Evolutionary conservation across 2,797 vertebrate species (phyloP), one percentile per base, ranked within the genome.

Genomic region (Scyliorhinus canicula): DNA sequence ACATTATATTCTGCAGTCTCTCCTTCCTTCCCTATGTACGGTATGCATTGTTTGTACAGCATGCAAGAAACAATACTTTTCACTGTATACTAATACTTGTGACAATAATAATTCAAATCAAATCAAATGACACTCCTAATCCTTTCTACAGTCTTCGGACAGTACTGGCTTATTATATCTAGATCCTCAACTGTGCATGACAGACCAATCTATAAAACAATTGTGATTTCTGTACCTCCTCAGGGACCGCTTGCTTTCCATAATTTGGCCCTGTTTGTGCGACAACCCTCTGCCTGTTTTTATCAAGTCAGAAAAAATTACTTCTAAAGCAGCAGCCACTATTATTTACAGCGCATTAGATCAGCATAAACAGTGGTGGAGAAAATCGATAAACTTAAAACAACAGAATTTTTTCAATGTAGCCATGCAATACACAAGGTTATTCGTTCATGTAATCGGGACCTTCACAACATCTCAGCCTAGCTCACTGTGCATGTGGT

Each of bases 301-400:
- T 69, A 44, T 93, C 47, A 93, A 69, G 57, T 93, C 60, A 93
- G n/a, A 93, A 44, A 84, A 44, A 93, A 74, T 50, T 40, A 93
- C 91, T 67, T 47, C 31, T n/a, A 88, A 60, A 31, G 26, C 63
- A 93, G 4, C 31, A 50, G 91, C 86, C 16, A n/a, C 35, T 90
- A 93, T 93, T 69, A 69, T 93, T 50, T 67, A 47, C 28, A 6
- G 44, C 12, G 24, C 63, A 69, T 93, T 26, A 31, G 24, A 44
- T 11, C 40, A 69, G 11, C 40, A 93, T 93, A 44, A 93, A 93
- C 0, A 69, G 16, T 93, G 65, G 24, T 93, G 44, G 69, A 67
- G 7, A 67, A 47, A 93, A 67, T 40, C 21, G 3, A 93, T 67
- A 93, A 60, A n/a, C 26, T 60, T 60, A 19, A 90, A 90, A 57